A percentile compares a stretch with the other conserved stretches of the same genome.
phyloP scores from a whole-genome alignment of 2,113 vertebrate species.

The Poeciliopsis occidentalis region DNA sequence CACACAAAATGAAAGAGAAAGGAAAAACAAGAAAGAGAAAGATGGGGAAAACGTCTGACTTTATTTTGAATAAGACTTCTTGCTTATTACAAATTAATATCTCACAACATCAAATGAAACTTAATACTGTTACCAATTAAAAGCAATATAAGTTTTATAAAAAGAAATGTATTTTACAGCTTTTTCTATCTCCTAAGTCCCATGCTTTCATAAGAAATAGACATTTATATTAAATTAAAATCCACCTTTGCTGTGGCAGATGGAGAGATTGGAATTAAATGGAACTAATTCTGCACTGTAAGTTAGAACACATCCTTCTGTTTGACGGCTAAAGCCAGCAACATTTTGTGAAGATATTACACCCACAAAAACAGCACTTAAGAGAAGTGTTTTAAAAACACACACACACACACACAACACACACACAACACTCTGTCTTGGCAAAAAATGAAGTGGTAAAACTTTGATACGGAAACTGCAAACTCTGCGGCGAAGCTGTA shows the following conservation, averaged over 20 bases:
- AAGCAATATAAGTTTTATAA: background rate
- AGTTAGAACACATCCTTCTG: constrained; percentile 65
- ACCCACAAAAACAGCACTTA: constrained; percentile 68
- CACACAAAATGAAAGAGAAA: too few species aligned
- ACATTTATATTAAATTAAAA: constrained; percentile 44
- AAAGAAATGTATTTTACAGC: background rate
- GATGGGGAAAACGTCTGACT: too few species aligned
- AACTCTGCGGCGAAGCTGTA: constrained; percentile 25
- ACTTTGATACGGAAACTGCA: constrained; percentile 25
- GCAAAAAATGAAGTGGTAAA: constrained; percentile 47
- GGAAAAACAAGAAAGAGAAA: too few species aligned
- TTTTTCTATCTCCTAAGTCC: background rate
- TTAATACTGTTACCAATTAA: too few species aligned
- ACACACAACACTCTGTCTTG: constrained; percentile 14
- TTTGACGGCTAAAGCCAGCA: constrained; percentile 52
- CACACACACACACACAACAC: background rate
- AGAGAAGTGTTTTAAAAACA: constrained; percentile 41
- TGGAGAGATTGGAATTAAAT: constrained; percentile 55
- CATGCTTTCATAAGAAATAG: constrained; percentile 27
- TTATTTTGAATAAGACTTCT: too few species aligned
- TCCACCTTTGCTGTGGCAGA: constrained; percentile 55
- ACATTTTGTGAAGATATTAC: constrained; percentile 61
- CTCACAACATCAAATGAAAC: too few species aligned
- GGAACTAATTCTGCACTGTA: constrained; percentile 52
- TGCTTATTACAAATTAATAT: too few species aligned